Percentiles rank a stretch among this genome's conserved stretches.
phyloP scores from a whole-genome alignment of 1,140 invertebrate species.

The Heliconius congener region DNA sequence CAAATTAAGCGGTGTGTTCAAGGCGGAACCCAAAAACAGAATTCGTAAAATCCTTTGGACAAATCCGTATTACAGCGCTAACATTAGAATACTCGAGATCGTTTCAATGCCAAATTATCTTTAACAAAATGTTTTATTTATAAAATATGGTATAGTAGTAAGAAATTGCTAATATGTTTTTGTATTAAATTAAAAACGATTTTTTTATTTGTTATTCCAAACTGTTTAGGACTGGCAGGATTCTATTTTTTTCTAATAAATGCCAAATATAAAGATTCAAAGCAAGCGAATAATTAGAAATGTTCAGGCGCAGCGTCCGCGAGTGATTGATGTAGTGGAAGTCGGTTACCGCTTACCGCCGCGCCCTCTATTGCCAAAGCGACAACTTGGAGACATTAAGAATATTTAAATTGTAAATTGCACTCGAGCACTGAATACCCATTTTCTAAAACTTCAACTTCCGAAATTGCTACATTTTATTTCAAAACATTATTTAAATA shows the following conservation, averaged over 20 bases:
- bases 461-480: conserved; percentile 24
- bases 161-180: too few species aligned
- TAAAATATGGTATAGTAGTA: too few species aligned
- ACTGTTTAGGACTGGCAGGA: not conserved
- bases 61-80: conserved; percentile 27
- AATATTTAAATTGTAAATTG: conserved; percentile 81
- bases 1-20: conserved; percentile 43
- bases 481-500: not conserved
- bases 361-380: conserved; percentile 44
- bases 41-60: conserved; percentile 42
- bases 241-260: not conserved
- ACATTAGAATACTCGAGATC: not conserved
- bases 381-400: conserved; percentile 79
- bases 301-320: conserved; percentile 76
- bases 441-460: conserved; percentile 72
- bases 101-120: not conserved
- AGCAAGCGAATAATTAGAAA: conserved; percentile 78
- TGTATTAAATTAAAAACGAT: too few species aligned
- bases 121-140: not conserved
- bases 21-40: conserved; percentile 33
- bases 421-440: conserved; percentile 77
- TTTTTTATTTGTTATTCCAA: too few species aligned
- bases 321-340: conserved; percentile 81
- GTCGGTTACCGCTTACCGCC: conserved; percentile 43
- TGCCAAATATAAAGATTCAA: conserved; percentile 40